Conservation (phyloP, 2,888 invertebrate species). For the Calephelis perditalis region DNA sequence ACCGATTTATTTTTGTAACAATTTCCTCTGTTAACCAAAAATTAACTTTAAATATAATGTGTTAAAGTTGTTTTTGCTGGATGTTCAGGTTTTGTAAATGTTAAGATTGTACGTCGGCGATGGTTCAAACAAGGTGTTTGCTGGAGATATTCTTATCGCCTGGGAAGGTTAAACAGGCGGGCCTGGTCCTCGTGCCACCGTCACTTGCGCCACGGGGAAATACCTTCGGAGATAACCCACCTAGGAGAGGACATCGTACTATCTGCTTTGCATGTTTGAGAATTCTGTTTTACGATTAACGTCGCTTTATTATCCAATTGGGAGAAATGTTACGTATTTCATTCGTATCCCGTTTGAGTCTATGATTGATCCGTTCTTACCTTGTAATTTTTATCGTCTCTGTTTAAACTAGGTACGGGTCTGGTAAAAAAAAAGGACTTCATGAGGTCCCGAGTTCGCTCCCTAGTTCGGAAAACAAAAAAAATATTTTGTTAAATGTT, state of each 20-base stretch:
- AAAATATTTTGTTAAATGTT: too few relatives aligned
- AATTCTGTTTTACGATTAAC: too few relatives aligned
- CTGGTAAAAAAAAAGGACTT: too few relatives aligned
- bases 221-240: slow-evolving; percentile 33
- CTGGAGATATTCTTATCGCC: slow-evolving; percentile 73
- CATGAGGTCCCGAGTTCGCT: too few relatives aligned
- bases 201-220: slow-evolving; percentile 52
- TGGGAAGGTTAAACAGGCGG: slow-evolving; percentile 73
- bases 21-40: not conserved
- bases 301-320: too few relatives aligned
- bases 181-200: slow-evolving; percentile 53
- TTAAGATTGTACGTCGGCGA: slow-evolving; percentile 50
- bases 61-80: not conserved
- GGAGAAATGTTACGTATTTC: too few relatives aligned
- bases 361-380: too few relatives aligned
- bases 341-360: too few relatives aligned
- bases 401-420: too few relatives aligned
- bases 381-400: too few relatives aligned
- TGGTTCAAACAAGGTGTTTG: slow-evolving; percentile 74
- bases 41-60: not conserved
- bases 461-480: too few relatives aligned
- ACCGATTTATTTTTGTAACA: slow-evolving; percentile 19
- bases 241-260: slow-evolving; percentile 12
- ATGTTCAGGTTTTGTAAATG: slow-evolving; percentile 18
- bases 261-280: not conserved